Evolutionary conservation across 1,140 invertebrate species (phyloP), one percentile per base, ranked within the genome.

Genomic region (Plectus sambesii): DNA sequence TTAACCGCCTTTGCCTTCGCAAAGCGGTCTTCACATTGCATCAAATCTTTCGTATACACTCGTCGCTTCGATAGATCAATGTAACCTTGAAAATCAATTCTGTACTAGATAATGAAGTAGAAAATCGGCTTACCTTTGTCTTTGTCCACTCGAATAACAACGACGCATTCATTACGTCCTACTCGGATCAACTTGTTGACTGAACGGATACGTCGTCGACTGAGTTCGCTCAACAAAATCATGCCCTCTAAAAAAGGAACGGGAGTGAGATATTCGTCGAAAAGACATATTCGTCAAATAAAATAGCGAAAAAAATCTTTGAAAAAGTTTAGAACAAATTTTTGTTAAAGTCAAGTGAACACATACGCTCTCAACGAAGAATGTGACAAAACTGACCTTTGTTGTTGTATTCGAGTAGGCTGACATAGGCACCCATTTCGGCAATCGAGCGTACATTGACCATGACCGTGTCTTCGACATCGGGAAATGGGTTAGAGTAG

Each of bases 131-230:
- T 72, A 87, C 87, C 93, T 80, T 98, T 98, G 61, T 97, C 89
- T 78, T 94, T 93, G 68, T 99, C 93, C 5, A 99, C 94, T 75
- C 94, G 80, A 70, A 99, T 98, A 29, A 99, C 94, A 40, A 98
- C 90, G 26, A 98, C 93, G 49, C 92, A 93, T 74, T 99, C 94
- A 50, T 84, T 96, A 75, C 96, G 85, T 26, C 93, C 94, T 38
- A 99, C 89, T 59, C 92, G 79, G 70, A 99, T 97, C 44, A 99
- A 77, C 79, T 98, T 99, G 74, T 98, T 99, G 58, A 99, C 97
- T 33, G 93, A 98, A 55, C 94, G 79, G 60, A 99, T 99, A 78
- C 94, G 85, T 74, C 93, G 79, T 66, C 94, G 79, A 3, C 92
- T 98, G 72, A 99, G 77, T 74, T 99, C 94, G 19, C 89, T 96